Conservation (phyloP, 2,888 invertebrate species). For the Dioctria rufipes region DNA sequence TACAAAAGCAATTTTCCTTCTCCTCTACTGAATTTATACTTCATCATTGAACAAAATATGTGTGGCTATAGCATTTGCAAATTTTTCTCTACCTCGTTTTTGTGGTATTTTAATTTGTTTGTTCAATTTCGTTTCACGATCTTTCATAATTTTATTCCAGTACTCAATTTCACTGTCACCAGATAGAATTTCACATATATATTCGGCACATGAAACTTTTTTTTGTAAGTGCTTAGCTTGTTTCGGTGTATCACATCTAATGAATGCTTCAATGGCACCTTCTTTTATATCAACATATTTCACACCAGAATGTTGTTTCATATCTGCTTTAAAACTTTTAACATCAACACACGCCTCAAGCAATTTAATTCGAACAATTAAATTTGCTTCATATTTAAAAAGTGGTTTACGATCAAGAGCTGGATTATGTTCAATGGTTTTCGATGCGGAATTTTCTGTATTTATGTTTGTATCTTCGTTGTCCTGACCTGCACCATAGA, state of each 20-base stretch:
- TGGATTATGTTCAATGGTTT: conserved; percentile 60
- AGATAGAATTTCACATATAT: conserved; percentile 70
- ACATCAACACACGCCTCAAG: conserved; percentile 79
- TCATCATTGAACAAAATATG: conserved; percentile 69
- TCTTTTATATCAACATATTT: conserved; percentile 87
- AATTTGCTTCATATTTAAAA: conserved; percentile 74
- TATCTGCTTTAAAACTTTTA: conserved; percentile 80
- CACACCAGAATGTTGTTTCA: conserved; percentile 76
- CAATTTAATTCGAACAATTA: conserved; percentile 81
- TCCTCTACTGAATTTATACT: conserved; percentile 52
- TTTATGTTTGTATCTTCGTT: conserved; percentile 59
- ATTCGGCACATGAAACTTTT: conserved; percentile 67
- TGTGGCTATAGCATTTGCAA: conserved; percentile 65
- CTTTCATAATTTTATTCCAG: conserved; percentile 83
- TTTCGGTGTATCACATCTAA: conserved; percentile 76
- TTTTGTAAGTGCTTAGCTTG: conserved; percentile 69
- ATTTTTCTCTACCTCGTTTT: conserved; percentile 67
- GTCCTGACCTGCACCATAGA: conserved; percentile 49
- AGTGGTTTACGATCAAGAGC: conserved; percentile 66
- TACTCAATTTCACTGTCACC: conserved; percentile 83
- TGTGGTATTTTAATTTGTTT: conserved; percentile 67
- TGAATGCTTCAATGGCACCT: conserved; percentile 78
- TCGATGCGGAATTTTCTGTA: conserved; percentile 64
- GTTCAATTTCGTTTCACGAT: conserved; percentile 71
- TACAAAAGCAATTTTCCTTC: not conserved